Evolutionary conservation across 1,140 invertebrate genomes (phyloP).

Genomic region (Conopomorpha cramerella): DNA sequence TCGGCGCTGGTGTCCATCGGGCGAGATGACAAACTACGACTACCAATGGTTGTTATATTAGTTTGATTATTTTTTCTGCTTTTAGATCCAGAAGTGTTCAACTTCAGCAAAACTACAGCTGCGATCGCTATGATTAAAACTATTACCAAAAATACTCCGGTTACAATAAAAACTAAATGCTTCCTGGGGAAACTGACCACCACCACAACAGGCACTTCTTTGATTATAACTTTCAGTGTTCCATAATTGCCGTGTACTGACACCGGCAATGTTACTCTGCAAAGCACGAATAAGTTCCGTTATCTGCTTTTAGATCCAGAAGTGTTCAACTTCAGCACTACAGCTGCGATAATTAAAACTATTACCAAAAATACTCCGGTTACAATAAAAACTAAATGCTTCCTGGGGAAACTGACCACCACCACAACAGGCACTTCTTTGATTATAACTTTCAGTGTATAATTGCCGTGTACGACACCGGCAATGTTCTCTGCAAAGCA

Average conservation of each 20-base stretch:
- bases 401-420: conserved; percentile 67
- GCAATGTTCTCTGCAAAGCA: conserved; percentile 84
- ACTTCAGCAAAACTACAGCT: conserved; percentile 64
- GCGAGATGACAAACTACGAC: too few species aligned
- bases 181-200: conserved; percentile 69
- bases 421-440: conserved; percentile 72
- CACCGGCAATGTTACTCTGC: conserved; percentile 83
- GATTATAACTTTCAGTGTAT: conserved; percentile 74
- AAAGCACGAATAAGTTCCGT: conserved; percentile 80
- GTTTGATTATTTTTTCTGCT: too few species aligned
- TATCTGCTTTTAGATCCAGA: too few species aligned
- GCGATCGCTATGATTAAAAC: conserved; percentile 66
- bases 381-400: conserved; percentile 70
- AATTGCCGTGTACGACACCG: conserved; percentile 74
- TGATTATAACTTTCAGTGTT: conserved; percentile 74
- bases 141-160: conserved; percentile 63
- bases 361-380: conserved; percentile 65
- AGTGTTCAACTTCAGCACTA: too few species aligned
- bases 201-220: conserved; percentile 70
- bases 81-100: too few species aligned
- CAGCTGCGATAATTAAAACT: conserved; percentile 64
- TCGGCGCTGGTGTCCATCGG: too few species aligned
- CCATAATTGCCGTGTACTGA: conserved; percentile 73
- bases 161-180: conserved; percentile 69
- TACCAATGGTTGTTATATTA: too few species aligned